Conservation (phyloP, 2,888 invertebrate species). For the Lasius platythorax region DNA sequence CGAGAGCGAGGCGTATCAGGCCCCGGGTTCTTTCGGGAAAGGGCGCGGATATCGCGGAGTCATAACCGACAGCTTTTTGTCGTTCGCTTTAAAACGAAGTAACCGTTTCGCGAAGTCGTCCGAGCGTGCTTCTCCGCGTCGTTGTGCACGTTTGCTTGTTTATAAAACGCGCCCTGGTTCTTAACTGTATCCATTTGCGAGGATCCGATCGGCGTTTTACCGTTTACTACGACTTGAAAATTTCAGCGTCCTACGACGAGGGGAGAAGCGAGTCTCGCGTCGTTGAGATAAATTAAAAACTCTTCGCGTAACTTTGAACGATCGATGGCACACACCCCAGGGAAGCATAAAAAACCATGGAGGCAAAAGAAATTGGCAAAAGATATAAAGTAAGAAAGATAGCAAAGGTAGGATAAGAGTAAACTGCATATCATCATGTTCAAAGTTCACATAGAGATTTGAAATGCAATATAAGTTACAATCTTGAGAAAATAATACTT, state of each 20-base stretch:
- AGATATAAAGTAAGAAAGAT: conserved; percentile 16
- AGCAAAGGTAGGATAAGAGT: not conserved
- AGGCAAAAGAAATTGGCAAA: conserved; percentile 28
- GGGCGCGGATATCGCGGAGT: conserved; percentile 49
- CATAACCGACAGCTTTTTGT: conserved; percentile 66
- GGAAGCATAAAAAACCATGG: conserved; percentile 28
- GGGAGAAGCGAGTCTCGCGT: conserved; percentile 25
- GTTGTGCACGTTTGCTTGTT: conserved; percentile 46
- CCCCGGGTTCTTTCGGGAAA: conserved; percentile 47
- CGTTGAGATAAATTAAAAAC: conserved; percentile 56
- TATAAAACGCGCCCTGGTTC: conserved; percentile 44
- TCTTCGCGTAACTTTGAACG: conserved; percentile 48
- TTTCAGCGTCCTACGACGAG: conserved; percentile 35
- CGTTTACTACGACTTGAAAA: conserved; percentile 48
- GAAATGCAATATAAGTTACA: conserved; percentile 16
- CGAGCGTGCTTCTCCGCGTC: conserved; percentile 16
- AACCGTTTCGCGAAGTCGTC: conserved; percentile 55
- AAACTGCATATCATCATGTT: not conserved
- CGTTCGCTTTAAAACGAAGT: conserved; percentile 69
- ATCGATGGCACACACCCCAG: conserved; percentile 10
- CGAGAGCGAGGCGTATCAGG: conserved; percentile 21
- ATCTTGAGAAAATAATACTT: not conserved
- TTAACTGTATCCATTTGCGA: conserved; percentile 47
- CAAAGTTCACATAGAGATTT: not conserved
- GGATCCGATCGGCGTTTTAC: conserved; percentile 44